Base-by-base conservation (phyloP, 2,888 invertebrate genomes). In the Microctonus brassicae region DNA sequence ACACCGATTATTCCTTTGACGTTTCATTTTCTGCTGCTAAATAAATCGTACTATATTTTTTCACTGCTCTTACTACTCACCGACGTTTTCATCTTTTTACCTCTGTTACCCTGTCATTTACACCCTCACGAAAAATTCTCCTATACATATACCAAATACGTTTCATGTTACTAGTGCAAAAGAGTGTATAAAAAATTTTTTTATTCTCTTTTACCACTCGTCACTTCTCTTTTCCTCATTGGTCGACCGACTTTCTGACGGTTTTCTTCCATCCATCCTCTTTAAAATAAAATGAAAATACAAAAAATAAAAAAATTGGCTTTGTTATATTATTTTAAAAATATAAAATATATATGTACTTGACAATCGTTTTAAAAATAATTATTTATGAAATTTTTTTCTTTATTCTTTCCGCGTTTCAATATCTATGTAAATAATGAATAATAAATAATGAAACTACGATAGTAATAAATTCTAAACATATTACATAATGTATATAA, bases 1-100 rank as follows among this genome's bases (percentile, higher is more conserved):
- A 34, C 55, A 24, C 20, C 29, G 22, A 5, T 62, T 17, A 65
- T 68, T 42, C 60, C 29, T 73, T 67, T 36, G 64, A 64, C 64
- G 64, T 64, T 24, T 64, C 34, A 52, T 33, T 55, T 57, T 36
- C 2, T 39, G 22, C 36, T 47, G 17, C 47, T 17, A 47, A n/a
- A 47, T n/a, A 47, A 47, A 47, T 47, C n/a, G 17, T 7, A 47
- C 17, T n/a, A 17, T 17, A 2, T 66, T 42, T 57, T 2, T 34
- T 26, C 22, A 33, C 55, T 26, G n/a, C 36, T 57, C 24, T 53
- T 36, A 34, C 33, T 55, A 33, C 22, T 17, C 36, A 24, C 29
- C 36, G 29, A 34, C 53, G 55, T 55, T 39, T 36, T 9, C 17
- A 5, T 39, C 39, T 47, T 24, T n/a, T 42, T 29, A 29, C 29